Evolutionary conservation across 1,140 invertebrate genomes (phyloP), one percentile per base, ranked within the genome.

Genomic region (Andrena cerasifolii): DNA sequence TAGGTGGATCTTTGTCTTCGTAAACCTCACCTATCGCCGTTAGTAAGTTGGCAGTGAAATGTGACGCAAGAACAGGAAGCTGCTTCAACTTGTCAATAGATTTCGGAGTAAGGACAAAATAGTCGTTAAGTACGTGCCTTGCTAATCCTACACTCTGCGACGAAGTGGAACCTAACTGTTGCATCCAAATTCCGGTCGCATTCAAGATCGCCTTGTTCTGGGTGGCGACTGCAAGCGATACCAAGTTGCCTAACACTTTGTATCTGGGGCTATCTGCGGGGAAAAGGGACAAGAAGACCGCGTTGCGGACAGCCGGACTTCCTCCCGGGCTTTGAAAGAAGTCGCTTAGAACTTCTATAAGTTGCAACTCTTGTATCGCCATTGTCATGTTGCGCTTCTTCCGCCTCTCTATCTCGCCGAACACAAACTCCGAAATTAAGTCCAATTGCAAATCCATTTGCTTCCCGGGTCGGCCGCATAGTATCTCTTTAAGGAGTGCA

Each of bases 141-240:
- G 96, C 96, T 7, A 97, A 92, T 88, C 95, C 95, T 6, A 96
- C 92, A 58, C 95, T 96, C 36, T 95, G 94, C 0, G 91, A 28
- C 0, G 96, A 96, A n/a, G 96, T 96, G 66, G 96, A 96, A 12
- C 96, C 95, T 71, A 96, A 93, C 87, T 97, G 96, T 90, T 97
- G 96, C 90, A 97, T 94, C 95, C 96, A 96, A n/a, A 96, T 96
- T 74, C 96, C 96, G 26, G 96, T 95, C 1, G 96, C 96, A 65
- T 95, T 94, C 18, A 97, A 89, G 2, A 97, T 94, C 26, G 95
- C 94, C 12, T 95, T 94, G 76, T 95, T 96, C 40, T 95, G 95
- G 0, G 95, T 96, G 0, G 96, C 95, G 24, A 97, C 95, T 0
- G 96, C 95, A 78, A 97, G 94, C 3, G 96, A 97, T 1, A 97